Percentiles rank a stretch among this genome's conserved stretches.
phyloP scores from a whole-genome alignment of 2,797 vertebrate species.

The Lutjanus argentimaculatus region DNA sequence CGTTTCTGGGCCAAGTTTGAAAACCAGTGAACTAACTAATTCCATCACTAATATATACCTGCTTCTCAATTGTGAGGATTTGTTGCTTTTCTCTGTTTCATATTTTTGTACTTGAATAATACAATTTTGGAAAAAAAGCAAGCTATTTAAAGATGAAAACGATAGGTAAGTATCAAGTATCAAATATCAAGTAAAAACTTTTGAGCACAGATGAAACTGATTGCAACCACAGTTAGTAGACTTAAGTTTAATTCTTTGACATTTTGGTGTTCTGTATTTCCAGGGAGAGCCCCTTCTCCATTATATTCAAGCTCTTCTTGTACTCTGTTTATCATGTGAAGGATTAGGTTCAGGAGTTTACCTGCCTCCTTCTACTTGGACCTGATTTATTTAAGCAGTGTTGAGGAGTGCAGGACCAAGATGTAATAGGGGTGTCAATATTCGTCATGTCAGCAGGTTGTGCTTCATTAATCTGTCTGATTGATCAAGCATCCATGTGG shows the following conservation, averaged over 20 bases:
- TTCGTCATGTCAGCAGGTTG: constrained; percentile 79
- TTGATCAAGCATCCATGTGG: constrained; percentile 75
- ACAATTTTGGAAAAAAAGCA: not conserved
- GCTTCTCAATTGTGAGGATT: not conserved
- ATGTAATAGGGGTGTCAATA: constrained; percentile 75
- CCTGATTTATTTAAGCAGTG: constrained; percentile 65
- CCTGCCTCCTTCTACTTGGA: constrained; percentile 41
- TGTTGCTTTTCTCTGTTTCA: not conserved
- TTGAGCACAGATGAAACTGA: not conserved
- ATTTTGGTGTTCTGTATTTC: constrained; percentile 22
- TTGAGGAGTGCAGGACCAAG: constrained; percentile 62
- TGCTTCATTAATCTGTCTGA: constrained; percentile 81
- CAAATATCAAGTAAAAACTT: not conserved
- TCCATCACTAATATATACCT: no score
- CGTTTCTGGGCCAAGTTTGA: no score
- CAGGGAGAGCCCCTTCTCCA: constrained; percentile 1
- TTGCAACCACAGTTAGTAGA: not conserved
- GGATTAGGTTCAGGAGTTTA: constrained; percentile 60
- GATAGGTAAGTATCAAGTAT: not conserved
- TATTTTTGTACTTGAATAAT: not conserved
- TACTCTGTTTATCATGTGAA: constrained; percentile 39
- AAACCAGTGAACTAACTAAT: no score
- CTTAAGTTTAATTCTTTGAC: constrained; percentile 18
- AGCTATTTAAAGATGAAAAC: not conserved
- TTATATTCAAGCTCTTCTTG: constrained; percentile 10